Conservation (phyloP, 2,888 invertebrate genomes). For the Ametastegia equiseti region DNA sequence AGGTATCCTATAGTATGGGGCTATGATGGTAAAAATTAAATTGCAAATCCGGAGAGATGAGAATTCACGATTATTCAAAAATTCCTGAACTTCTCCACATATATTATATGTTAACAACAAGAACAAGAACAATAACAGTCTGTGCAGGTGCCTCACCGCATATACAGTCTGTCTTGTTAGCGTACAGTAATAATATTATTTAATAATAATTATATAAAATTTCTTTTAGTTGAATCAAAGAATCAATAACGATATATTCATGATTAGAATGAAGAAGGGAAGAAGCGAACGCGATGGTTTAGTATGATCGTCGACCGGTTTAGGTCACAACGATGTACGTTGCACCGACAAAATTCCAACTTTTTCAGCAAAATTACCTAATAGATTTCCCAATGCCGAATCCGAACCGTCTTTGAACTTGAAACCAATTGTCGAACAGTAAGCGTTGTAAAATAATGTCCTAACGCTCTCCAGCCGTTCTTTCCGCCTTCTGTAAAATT, state of each 20-base stretch:
- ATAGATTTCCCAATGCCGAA: constrained; percentile 76
- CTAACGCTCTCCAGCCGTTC: constrained; percentile 78
- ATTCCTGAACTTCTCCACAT: no score
- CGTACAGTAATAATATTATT: not conserved
- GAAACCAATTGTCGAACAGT: constrained; percentile 78
- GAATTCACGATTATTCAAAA: no score
- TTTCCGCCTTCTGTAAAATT: constrained; percentile 74
- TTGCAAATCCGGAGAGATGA: no score
- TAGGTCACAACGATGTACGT: constrained; percentile 72
- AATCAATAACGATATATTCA: constrained; percentile 61
- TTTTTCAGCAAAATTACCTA: constrained; percentile 80
- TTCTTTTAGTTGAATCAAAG: constrained; percentile 44
- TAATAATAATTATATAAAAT: constrained; percentile 53
- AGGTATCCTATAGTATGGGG: no score
- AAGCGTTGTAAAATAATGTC: constrained; percentile 78
- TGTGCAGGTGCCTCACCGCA: not conserved
- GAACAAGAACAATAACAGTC: not conserved
- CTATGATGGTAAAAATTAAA: no score
- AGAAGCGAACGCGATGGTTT: constrained; percentile 55
- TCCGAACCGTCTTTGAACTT: constrained; percentile 77
- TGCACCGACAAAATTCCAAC: constrained; percentile 77
- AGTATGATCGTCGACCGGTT: constrained; percentile 55
- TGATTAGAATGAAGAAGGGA: constrained; percentile 53
- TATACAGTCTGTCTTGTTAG: not conserved
- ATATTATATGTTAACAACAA: constrained; percentile 24